Evolutionary conservation across 2,797 vertebrate genomes (phyloP).

Genomic region (Pterois miles): DNA sequence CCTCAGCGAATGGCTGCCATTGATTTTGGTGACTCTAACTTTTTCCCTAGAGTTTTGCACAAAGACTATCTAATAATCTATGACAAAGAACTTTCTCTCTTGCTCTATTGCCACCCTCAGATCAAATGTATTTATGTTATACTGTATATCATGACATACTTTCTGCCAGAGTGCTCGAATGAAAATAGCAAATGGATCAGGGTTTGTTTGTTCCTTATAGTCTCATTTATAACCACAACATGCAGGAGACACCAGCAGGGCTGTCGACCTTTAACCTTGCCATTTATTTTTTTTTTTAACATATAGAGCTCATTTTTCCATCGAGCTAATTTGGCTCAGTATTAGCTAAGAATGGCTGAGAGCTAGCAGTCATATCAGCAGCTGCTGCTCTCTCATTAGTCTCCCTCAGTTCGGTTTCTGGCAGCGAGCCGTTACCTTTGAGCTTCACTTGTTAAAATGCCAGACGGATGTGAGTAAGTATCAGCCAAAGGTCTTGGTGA

Average conservation of each 20-base stretch:
- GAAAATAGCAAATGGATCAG: neutral
- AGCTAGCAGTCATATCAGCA: constrained; percentile 52
- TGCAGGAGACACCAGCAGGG: neutral
- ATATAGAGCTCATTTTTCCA: constrained; percentile 17
- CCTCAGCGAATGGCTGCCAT: neutral
- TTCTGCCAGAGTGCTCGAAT: neutral
- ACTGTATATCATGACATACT: neutral
- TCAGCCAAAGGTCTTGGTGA: constrained; percentile 58
- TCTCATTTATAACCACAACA: neutral
- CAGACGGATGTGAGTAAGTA: constrained; percentile 61
- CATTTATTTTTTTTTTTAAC: neutral
- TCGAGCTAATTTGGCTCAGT: constrained; percentile 39
- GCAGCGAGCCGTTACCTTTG: constrained; percentile 73
- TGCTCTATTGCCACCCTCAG: neutral
- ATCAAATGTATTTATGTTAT: neutral
- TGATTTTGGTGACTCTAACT: neutral
- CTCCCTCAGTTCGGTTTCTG: constrained; percentile 57
- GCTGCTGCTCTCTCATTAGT: constrained; percentile 75
- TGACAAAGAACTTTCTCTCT: neutral
- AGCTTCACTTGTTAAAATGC: constrained; percentile 72
- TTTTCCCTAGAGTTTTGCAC: neutral
- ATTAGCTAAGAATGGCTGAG: constrained; percentile 35
- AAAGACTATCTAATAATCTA: neutral
- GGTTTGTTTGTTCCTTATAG: neutral
- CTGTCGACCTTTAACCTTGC: neutral